Percentiles rank a stretch among this genome's conserved stretches.
These are phyloP conservation scores for Andrena hattorfiana DNA, from an alignment of 2,888 invertebrate genomes.

Conservation along the genomic window DNA sequence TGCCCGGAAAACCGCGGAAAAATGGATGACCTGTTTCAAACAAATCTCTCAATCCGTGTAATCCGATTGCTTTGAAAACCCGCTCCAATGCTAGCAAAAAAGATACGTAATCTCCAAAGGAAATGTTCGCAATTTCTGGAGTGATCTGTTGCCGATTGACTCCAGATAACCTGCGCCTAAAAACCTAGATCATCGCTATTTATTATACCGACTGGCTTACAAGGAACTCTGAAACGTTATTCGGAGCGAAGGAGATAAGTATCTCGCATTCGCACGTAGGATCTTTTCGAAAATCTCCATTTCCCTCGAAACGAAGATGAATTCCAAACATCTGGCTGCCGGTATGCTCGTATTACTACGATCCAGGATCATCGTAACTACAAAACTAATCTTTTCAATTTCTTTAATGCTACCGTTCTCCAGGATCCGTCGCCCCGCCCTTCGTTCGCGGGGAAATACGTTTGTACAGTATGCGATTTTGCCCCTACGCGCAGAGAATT, in stretches of 20 bases:
- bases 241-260: neutral
- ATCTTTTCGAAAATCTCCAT: neutral
- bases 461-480: slow-evolving; percentile 94
- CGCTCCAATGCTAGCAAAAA: neutral
- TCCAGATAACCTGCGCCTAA: slow-evolving; percentile 1
- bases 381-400: neutral
- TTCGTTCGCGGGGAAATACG: slow-evolving; percentile 88
- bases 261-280: neutral
- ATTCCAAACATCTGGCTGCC: slow-evolving; percentile 72
- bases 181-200: slow-evolving; percentile 50
- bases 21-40: neutral
- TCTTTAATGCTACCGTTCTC: slow-evolving; percentile 26
- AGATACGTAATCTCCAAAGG: too few species aligned
- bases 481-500: slow-evolving; percentile 92
- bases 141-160: neutral
- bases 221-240: slow-evolving; percentile 19
- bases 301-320: slow-evolving; percentile 61
- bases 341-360: slow-evolving; percentile 66
- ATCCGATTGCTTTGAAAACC: slow-evolving; percentile 17
- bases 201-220: slow-evolving; percentile 34
- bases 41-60: neutral
- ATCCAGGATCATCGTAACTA: neutral
- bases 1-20: neutral
- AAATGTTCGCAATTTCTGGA: neutral
- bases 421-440: slow-evolving; percentile 89